Evolutionary conservation across 1,140 invertebrate species (phyloP), one percentile per base, ranked within the genome.

Genomic region (Drosophila sp.): DNA sequence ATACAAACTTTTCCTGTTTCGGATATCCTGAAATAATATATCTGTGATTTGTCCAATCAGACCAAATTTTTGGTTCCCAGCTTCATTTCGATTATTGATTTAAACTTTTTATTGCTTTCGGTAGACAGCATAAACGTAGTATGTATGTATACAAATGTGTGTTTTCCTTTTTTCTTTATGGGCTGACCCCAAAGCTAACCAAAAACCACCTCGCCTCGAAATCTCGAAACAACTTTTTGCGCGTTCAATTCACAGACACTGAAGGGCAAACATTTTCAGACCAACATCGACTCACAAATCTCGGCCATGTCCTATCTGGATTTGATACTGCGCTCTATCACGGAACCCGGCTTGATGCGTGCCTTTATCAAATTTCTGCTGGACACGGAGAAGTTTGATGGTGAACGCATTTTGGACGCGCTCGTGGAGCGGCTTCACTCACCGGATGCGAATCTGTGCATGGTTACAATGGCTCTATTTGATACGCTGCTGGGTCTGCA

Each of bases 301-400:
- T 95, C 97, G 32, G 96, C 97, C 0, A 98, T 97, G 75, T 96
- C 97, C 5, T 99, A 99, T 92, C 94, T 98, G 57, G 97, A 99
- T 92, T 92, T 99, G 57, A 96, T 97, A 80, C 89, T 99, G 54
- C 94, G 98, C 57, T 97, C 96, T 48, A 95, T 98, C 8, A 97
- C 96, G 0, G 95, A 98, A 64, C 96, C 97, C 0, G 96, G 96
- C 0, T 93, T 99, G 11, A 91, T 99, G 53, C 93, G 95, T 71
- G 95, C 96, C 0, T 95, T 99, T 80, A 93, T 99, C 25, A 95
- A 95, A 90, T 98, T 99, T 92, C 93, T 99, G 45, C 93, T 99
- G 57, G 95, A 95, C 74, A 95, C 94, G 80, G 94, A 97, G 86
- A 95, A 95, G 86, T 97, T 97, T 81, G 97, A 98, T 87, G 96